Conservation (phyloP, 2,888 invertebrate species). For the Drosophila paracracens region DNA sequence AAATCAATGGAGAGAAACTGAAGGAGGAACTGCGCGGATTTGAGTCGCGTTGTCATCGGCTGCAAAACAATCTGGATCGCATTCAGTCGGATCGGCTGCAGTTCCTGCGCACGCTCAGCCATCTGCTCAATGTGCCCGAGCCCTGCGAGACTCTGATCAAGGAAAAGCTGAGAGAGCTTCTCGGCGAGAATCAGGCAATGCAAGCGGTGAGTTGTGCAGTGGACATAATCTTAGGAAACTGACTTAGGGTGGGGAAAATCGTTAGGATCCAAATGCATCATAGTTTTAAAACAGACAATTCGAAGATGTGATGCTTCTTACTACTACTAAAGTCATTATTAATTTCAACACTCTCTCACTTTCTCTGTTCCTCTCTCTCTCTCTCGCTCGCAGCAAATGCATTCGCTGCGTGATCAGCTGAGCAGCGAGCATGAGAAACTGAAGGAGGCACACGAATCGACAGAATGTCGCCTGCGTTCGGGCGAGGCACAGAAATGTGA, state of each 20-base stretch:
- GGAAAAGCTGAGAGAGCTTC: slow-evolving; percentile 91
- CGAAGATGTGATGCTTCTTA: background rate
- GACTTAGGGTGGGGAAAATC: background rate
- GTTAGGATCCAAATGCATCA: background rate
- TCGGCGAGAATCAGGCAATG: slow-evolving; percentile 92
- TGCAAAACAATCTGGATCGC: slow-evolving; percentile 84
- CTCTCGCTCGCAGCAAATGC: slow-evolving; percentile 88
- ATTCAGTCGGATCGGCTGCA: slow-evolving; percentile 84
- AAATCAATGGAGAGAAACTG: slow-evolving; percentile 88
- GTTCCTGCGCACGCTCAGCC: slow-evolving; percentile 82
- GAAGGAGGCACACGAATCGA: slow-evolving; percentile 86
- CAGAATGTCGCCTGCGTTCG: slow-evolving; percentile 89
- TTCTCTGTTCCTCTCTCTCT: background rate
- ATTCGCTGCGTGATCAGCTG: slow-evolving; percentile 91
- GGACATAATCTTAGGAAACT: background rate
- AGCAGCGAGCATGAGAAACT: slow-evolving; percentile 89
- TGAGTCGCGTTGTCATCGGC: slow-evolving; percentile 84
- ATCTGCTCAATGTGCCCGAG: slow-evolving; percentile 88
- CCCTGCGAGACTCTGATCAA: slow-evolving; percentile 92
- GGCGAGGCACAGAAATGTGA: slow-evolving; percentile 88
- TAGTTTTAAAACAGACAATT: background rate
- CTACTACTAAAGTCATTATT: background rate
- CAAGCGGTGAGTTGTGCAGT: slow-evolving; percentile 87
- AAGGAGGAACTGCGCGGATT: slow-evolving; percentile 85
- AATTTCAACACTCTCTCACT: background rate